These are phyloP conservation scores for Epizoanthus stellaris DNA, from an alignment of 92 coral and sea anemone genomes.

Conservation along the genomic window DNA sequence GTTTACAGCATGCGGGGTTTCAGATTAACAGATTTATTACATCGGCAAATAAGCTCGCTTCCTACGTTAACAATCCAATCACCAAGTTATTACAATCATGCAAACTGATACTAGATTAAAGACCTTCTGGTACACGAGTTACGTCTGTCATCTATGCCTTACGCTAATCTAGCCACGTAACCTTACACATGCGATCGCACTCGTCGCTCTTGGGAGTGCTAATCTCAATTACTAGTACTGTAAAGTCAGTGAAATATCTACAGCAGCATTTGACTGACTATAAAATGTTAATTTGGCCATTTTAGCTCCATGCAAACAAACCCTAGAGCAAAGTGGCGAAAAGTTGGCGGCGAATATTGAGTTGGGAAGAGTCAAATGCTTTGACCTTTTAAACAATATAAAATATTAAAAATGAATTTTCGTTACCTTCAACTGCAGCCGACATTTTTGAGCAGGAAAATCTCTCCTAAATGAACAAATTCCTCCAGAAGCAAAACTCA, in stretches of 20 bases:
- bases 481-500: background rate
- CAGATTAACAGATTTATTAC: background rate
- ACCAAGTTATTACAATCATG: background rate
- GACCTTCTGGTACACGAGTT: background rate
- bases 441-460: conserved; percentile 28
- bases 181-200: background rate
- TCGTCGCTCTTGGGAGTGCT: background rate
- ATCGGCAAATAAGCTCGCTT: no score
- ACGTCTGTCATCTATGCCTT: background rate
- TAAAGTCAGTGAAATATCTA: background rate
- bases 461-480: conserved; percentile 1
- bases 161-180: background rate
- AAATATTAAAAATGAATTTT: background rate
- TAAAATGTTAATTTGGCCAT: conserved; percentile 28
- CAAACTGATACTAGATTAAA: background rate
- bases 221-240: background rate
- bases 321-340: background rate
- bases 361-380: conserved; percentile 13
- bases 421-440: conserved; percentile 38
- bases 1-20: background rate
- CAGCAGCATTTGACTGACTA: background rate
- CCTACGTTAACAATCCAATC: background rate
- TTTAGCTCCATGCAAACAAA: conserved; percentile 24
- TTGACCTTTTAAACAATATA: conserved; percentile 26
- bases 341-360: background rate